Percentiles rank a stretch among this genome's conserved stretches.
Conservation (phyloP, 2,113 vertebrate genomes). For the Nasalis larvatus region DNA sequence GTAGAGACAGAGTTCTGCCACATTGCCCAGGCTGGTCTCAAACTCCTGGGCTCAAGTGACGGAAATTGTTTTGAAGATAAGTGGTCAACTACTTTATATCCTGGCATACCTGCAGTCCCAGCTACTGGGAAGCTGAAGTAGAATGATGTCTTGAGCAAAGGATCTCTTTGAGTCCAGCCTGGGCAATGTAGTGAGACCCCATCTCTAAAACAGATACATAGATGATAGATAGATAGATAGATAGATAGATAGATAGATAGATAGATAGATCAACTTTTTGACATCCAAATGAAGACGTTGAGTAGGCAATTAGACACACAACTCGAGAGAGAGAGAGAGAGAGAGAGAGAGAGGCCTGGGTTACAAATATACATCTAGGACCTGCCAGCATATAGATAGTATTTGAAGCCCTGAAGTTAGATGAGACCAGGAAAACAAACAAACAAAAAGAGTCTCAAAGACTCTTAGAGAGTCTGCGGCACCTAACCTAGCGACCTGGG, state of each 20-base stretch:
- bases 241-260: background rate
- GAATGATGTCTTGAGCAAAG: background rate
- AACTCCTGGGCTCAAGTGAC: too few relatives aligned
- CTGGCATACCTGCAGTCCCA: background rate
- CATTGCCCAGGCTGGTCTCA: too few relatives aligned
- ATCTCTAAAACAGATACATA: background rate
- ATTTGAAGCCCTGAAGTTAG: background rate
- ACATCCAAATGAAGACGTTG: background rate
- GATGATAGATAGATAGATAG: too few relatives aligned
- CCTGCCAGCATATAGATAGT: background rate
- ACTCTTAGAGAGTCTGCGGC: background rate
- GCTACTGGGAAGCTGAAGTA: background rate
- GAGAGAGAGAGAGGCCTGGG: background rate
- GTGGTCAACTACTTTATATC: background rate
- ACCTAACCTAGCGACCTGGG: background rate
- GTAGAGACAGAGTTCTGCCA: too few relatives aligned
- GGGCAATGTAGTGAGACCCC: background rate
- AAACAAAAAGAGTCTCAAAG: background rate
- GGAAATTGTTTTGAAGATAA: background rate
- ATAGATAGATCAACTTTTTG: background rate
- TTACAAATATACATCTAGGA: background rate
- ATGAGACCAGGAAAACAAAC: background rate
- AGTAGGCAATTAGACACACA: background rate
- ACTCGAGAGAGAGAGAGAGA: background rate
- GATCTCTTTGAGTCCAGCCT: background rate